A percentile compares a stretch with the other conserved stretches of the same genome.
phyloP scores from a whole-genome alignment of 2,113 vertebrate genomes.

The Fregetta grallaria region DNA sequence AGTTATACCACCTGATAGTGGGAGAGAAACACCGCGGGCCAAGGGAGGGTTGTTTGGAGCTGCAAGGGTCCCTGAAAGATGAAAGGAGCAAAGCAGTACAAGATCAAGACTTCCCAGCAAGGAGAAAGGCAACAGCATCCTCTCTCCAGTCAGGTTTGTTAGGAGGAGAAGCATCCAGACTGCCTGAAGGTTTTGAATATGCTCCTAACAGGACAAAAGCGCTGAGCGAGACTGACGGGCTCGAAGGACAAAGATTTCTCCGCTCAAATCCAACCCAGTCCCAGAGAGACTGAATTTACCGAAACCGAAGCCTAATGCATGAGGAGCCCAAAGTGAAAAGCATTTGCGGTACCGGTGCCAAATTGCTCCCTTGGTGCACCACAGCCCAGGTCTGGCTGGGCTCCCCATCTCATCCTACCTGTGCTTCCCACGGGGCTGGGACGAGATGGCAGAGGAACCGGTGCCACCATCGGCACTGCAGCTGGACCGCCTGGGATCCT shows the following conservation, averaged over 20 bases:
- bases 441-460: neutral
- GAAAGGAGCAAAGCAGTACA: neutral
- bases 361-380: neutral
- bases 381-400: neutral
- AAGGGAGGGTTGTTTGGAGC: neutral
- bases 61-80: neutral
- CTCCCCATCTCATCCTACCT: neutral
- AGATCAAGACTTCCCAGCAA: neutral
- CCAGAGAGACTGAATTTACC: neutral
- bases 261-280: neutral
- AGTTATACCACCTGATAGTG: fast-evolving
- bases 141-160: neutral
- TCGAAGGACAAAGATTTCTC: neutral
- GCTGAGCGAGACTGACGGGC: neutral
- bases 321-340: neutral
- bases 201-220: neutral
- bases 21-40: neutral
- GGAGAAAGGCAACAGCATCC: neutral
- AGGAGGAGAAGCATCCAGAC: neutral
- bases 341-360: fast-evolving
- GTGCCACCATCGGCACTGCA: neutral
- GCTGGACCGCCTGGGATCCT: neutral
- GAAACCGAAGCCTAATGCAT: fast-evolving
- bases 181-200: neutral
- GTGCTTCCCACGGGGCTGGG: neutral